Conservation (phyloP, 2,888 invertebrate species). For the Cheilosia soror region DNA sequence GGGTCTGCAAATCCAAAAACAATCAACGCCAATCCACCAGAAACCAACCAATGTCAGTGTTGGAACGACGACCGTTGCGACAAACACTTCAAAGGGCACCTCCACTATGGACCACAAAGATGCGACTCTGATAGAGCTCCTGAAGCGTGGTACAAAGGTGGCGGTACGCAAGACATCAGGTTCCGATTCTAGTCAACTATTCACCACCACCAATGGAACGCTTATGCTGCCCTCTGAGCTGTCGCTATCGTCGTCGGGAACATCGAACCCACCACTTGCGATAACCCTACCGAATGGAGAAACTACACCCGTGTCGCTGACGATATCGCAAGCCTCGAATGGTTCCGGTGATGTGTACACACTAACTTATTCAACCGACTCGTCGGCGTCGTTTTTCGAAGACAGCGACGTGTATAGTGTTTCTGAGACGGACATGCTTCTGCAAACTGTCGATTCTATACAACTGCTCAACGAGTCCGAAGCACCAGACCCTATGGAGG, state of each 20-base stretch:
- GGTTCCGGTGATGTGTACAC: constrained; percentile 86
- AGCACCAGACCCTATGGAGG: constrained; percentile 87
- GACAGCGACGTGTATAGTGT: constrained; percentile 92
- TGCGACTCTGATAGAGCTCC: constrained; percentile 90
- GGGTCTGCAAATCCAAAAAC: constrained; percentile 79
- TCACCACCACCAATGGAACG: constrained; percentile 83
- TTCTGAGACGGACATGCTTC: constrained; percentile 87
- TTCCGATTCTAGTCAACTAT: constrained; percentile 87
- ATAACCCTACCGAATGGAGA: constrained; percentile 81
- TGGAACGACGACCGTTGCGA: constrained; percentile 76
- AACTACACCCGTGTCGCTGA: constrained; percentile 81
- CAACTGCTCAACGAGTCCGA: constrained; percentile 87
- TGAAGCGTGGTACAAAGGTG: constrained; percentile 89
- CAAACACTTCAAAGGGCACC: constrained; percentile 81
- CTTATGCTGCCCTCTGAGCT: constrained; percentile 82
- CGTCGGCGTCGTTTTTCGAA: constrained; percentile 86
- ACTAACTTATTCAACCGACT: constrained; percentile 86
- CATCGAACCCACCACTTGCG: constrained; percentile 83
- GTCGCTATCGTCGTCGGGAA: constrained; percentile 81
- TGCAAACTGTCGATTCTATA: constrained; percentile 87
- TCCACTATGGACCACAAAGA: constrained; percentile 86
- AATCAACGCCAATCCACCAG: constrained; percentile 76
- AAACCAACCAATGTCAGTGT: constrained; percentile 78
- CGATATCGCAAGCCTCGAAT: constrained; percentile 81
- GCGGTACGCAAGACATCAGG: constrained; percentile 89